These are phyloP conservation scores for Drosophila mauritiana DNA, from an alignment of 1,140 invertebrate species.

Conservation along the genomic window DNA sequence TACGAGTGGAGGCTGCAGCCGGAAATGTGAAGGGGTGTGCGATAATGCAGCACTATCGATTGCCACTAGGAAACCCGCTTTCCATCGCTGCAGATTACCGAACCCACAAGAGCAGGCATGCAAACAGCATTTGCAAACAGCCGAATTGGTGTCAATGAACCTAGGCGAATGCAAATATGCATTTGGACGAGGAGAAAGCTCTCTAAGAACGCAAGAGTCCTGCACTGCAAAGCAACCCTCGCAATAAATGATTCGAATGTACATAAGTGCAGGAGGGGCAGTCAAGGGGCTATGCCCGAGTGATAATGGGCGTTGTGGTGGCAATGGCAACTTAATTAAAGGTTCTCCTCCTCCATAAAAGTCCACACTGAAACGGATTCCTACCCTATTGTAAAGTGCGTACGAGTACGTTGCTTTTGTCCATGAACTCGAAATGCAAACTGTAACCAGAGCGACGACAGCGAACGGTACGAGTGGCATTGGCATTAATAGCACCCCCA, in stretches of 20 bases:
- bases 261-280: slow-evolving; percentile 1
- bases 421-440: slow-evolving; percentile 74
- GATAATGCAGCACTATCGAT: slow-evolving; percentile 56
- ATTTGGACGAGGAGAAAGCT: slow-evolving; percentile 10
- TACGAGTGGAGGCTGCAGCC: slow-evolving; percentile 31
- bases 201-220: slow-evolving; percentile 28
- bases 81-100: slow-evolving; percentile 32
- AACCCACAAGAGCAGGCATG: slow-evolving; percentile 12
- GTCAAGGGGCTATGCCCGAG: slow-evolving; percentile 37
- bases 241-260: slow-evolving; percentile 15
- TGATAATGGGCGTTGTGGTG: slow-evolving; percentile 39
- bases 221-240: slow-evolving; percentile 36
- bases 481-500: slow-evolving; percentile 38
- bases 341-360: slow-evolving; percentile 46
- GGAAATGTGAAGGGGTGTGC: slow-evolving; percentile 13
- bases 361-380: slow-evolving; percentile 28
- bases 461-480: slow-evolving; percentile 23
- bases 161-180: slow-evolving; percentile 18
- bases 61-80: slow-evolving; percentile 40
- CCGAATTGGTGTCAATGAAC: slow-evolving; percentile 36
- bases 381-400: slow-evolving; percentile 59
- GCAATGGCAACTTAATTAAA: slow-evolving; percentile 68
- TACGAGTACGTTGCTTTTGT: slow-evolving; percentile 47
- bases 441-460: slow-evolving; percentile 57
- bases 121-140: slow-evolving; percentile 16